A percentile compares a stretch with the other conserved stretches of the same genome.
Evolutionary conservation across 2,113 vertebrate species (phyloP).

Genomic region (Halichoerus grypus): DNA sequence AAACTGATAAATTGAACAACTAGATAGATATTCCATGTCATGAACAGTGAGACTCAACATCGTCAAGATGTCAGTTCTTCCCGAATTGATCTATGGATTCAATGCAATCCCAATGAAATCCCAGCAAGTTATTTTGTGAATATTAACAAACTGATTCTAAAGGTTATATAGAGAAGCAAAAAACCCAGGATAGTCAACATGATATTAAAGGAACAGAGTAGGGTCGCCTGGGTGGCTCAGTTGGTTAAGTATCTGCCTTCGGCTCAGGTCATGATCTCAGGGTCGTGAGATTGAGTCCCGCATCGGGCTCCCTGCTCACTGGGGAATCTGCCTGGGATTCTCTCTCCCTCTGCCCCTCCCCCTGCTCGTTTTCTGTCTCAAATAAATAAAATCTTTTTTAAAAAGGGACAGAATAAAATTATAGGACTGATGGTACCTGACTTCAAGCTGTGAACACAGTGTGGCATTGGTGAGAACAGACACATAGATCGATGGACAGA

Average conservation of each 20-base stretch:
- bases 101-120: background rate
- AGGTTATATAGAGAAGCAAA: background rate
- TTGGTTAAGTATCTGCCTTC: no score
- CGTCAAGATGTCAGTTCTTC: background rate
- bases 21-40: background rate
- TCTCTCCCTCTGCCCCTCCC: no score
- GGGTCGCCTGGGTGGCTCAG: no score
- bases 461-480: background rate
- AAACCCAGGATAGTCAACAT: background rate
- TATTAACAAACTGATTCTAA: background rate
- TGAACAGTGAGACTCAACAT: background rate
- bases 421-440: background rate
- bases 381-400: no score
- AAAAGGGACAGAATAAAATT: background rate
- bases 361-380: no score
- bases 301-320: no score
- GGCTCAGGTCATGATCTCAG: no score
- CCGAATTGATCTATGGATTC: background rate
- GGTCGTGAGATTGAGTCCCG: no score
- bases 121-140: background rate
- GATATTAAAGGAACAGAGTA: background rate
- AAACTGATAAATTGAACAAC: background rate
- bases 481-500: rapidly evolving
- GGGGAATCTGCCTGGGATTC: no score
- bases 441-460: background rate